Evolutionary conservation across 2,888 invertebrate genomes (phyloP).

Genomic region (Pyrgus malvae): DNA sequence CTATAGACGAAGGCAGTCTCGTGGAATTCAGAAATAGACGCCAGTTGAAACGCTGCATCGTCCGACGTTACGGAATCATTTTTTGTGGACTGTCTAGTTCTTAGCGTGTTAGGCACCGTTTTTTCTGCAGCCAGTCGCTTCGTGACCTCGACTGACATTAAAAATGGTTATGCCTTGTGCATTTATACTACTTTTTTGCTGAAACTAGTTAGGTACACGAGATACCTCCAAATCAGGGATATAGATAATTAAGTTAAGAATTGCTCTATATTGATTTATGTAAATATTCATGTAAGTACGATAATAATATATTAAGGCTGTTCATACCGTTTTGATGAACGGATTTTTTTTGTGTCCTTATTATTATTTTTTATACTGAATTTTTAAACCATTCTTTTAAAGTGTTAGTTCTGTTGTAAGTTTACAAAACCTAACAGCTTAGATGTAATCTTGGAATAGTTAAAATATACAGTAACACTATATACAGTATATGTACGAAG

Average conservation of each 20-base stretch:
- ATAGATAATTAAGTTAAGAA: constrained; percentile 10
- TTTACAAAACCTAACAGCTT: too few relatives aligned
- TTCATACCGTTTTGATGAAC: too few relatives aligned
- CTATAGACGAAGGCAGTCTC: constrained; percentile 32
- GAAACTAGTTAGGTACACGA: constrained; percentile 34
- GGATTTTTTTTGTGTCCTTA: too few relatives aligned
- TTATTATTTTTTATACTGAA: too few relatives aligned
- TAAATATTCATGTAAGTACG: too few relatives aligned
- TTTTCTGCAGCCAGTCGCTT: constrained; percentile 62
- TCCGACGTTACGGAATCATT: constrained; percentile 55
- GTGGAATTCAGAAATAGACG: constrained; percentile 37
- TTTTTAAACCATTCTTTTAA: too few relatives aligned
- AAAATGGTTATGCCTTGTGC: constrained; percentile 64
- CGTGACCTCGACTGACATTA: constrained; percentile 75
- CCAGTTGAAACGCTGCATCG: constrained; percentile 42
- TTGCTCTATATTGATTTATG: constrained; percentile 3
- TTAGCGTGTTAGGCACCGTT: constrained; percentile 64
- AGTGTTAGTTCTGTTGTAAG: too few relatives aligned
- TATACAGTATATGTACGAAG: too few relatives aligned
- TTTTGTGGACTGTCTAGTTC: constrained; percentile 69
- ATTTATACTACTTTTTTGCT: constrained; percentile 53
- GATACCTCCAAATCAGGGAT: constrained; percentile 31
- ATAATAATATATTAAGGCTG: too few relatives aligned
- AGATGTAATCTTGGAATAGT: too few relatives aligned
- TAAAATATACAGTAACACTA: too few relatives aligned